These are phyloP conservation scores for Rhinichthys osculus DNA, from an alignment of 2,797 vertebrate genomes.

Conservation along the genomic window DNA sequence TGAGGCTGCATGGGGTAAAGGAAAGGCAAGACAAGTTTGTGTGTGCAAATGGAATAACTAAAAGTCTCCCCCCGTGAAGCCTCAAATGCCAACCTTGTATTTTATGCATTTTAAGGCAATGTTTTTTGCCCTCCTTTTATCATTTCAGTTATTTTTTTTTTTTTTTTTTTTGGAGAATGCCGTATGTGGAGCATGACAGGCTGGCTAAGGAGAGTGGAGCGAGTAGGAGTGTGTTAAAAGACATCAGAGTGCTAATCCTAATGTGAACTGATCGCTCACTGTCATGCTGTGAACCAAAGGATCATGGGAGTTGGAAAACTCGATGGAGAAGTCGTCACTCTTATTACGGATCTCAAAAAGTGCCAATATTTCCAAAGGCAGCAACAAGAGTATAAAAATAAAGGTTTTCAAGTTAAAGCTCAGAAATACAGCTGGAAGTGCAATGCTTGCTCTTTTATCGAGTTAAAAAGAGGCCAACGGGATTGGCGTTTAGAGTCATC, in stretches of 20 bases:
- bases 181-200: constrained; percentile 65
- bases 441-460: constrained; percentile 46
- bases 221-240: constrained; percentile 74
- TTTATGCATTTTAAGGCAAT: constrained; percentile 60
- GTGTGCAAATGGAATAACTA: constrained; percentile 61
- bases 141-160: constrained; percentile 23
- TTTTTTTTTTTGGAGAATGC: constrained; percentile 55
- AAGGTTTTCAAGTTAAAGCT: constrained; percentile 52
- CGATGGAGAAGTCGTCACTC: constrained; percentile 63
- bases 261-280: constrained; percentile 75
- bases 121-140: constrained; percentile 48
- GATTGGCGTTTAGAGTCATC: constrained; percentile 47
- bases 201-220: constrained; percentile 66
- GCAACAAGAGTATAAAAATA: constrained; percentile 63
- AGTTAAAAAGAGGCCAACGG: constrained; percentile 47
- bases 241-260: constrained; percentile 77
- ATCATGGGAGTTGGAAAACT: constrained; percentile 65
- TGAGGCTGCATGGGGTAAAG: constrained; percentile 48
- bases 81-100: constrained; percentile 58
- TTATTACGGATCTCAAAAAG: constrained; percentile 69
- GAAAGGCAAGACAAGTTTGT: constrained; percentile 37
- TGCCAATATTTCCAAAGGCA: constrained; percentile 65
- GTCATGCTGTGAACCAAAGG: constrained; percentile 77
- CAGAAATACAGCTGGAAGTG: constrained; percentile 41
- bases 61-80: constrained; percentile 52